Base-by-base conservation (phyloP, 2,888 invertebrate genomes). In the Drosophila tanythrix region DNA sequence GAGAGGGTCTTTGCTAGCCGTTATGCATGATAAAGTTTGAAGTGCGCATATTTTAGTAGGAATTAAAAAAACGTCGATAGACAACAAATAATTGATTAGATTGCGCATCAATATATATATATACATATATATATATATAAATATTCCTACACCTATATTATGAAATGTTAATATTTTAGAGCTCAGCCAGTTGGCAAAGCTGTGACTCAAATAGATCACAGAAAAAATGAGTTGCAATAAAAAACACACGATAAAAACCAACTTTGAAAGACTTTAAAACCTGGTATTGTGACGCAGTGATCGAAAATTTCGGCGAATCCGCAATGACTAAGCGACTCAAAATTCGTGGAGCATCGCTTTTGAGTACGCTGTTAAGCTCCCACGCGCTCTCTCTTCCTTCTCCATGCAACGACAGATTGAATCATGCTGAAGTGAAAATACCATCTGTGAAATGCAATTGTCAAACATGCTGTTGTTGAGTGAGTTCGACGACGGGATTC, bases 241-340 rank as follows among this genome's bases (percentile, higher is more conserved):
- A 46, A 46, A 46, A 13, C 2, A 18, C 11, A 3, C 11, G 27
- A 18, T 4, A 27, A 29, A 13, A 46, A 15, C 38, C 7, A 36
- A 11, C n/a, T 6, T 15, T 13, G 2, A 35, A 59, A 36, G n/a
- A 13, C 27, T n/a, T n/a, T 13, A 50, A 13, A 13, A 27, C 8
- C 27, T 11, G n/a, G 25, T 11, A 6, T 11, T 29, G 58, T 73
- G 77, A 77, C 78, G 61, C 56, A 48, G 59, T 31, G 46, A 40
- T 11, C n/a, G 43, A 21, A 11, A 2, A 64, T 57, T 77, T 78
- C 70, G 52, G 27, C 11, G 74, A 77, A 77, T 71, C 58, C 31
- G 50, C 53, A 31, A 62, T 79, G 79, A 78, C 72, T 65, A 76
- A 76, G 67, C 67, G 46, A 68, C n/a, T 79, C 55, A 43, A 74